Base-by-base conservation (phyloP, 2,113 vertebrate species). In the Agapornis roseicollis region DNA sequence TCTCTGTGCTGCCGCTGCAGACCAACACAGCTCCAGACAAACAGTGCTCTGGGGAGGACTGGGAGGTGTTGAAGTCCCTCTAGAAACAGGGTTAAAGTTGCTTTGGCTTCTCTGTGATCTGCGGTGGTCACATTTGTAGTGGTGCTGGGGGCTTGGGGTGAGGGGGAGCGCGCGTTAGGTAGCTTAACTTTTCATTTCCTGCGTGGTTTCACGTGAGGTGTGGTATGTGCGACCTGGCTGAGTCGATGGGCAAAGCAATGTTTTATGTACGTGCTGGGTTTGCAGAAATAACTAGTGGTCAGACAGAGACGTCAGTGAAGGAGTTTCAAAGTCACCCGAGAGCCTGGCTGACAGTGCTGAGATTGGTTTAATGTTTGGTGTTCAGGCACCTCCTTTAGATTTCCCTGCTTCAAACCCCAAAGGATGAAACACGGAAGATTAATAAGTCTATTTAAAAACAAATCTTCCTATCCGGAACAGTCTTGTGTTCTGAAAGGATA, bases 111-210 rank as follows among this genome's bases (percentile, higher is more conserved):
- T 66, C 93, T 73, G 89, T 60, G 90, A 88, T 28, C 14, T 91
- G 91, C 1, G 46, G 79, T 64, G 79, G 70, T n/a, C 1, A 2
- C 1, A 1, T 61, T n/a, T 33, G 88, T 1, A 10, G 56, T 19
- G 74, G 8, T 22, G 84, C 50, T 1, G 2, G 17, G 71, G 71
- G 64, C 50, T 33, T 0, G 0, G 74, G 35, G 55, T 9, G 35
- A 28, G 65, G 58, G 58, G 29, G 56, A 42, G 63, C 2, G 6
- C 27, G 49, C 4, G 15, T 87, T 77, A 46, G 55, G 46, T 42
- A 86, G 90, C 93, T 96, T 79, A 95, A 86, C 82, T 93, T 94
- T 97, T 95, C 90, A 96, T 97, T 96, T 97, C 96, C 95, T 95
- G 80, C 33, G 56, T 83, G 95, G 94, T 95, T 96, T 95, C 89